Evolutionary conservation across 2,797 vertebrate genomes (phyloP), one percentile per base, ranked within the genome.

Genomic region (Rachycentron canadum): DNA sequence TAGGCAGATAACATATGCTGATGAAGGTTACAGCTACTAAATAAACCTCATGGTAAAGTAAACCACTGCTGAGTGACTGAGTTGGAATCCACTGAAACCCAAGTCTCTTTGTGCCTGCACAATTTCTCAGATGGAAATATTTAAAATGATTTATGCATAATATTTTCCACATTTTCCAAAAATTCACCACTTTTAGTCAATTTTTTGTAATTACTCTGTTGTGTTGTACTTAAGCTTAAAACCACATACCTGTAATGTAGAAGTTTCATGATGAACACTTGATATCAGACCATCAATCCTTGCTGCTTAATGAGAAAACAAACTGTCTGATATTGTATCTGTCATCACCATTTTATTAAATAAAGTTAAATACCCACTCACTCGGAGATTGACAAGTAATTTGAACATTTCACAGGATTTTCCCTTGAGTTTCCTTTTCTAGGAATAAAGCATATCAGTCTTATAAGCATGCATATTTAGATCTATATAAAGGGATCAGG

Each of bases 281-380:
- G 30, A n/a, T 56, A 28, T 25, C 36, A 59, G 28, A 34, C 19
- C n/a, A 25, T 32, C 47, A 25, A 19, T 26, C 36, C 26, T 38
- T 23, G 6, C 21, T 64, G 66, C 28, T 47, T 47, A 53, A 50
- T 16, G 58, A 57, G 19, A 57, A 19, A 40, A 38, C 19, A 40
- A 50, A 56, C 23, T 55, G 43, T 58, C 36, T 52, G 4, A 21
- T 5, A 16, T 41, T n/a, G 6, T 19, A 10, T 56, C 50, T 8
- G 76, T 67, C 38, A 34, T 58, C 47, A 50, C 5, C 36, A 38
- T 71, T 89, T 89, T 83, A 86, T 88, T 86, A 52, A 64, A 72
- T 38, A 71, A 83, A 79, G 57, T 66, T 45, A 7, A 73, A 68
- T 59, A 81, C 30, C 73, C 30, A 71, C n/a, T 58, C 63, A 68